phyloP scores from a whole-genome alignment of 2,888 invertebrate species.

The Anodontia alba region DNA sequence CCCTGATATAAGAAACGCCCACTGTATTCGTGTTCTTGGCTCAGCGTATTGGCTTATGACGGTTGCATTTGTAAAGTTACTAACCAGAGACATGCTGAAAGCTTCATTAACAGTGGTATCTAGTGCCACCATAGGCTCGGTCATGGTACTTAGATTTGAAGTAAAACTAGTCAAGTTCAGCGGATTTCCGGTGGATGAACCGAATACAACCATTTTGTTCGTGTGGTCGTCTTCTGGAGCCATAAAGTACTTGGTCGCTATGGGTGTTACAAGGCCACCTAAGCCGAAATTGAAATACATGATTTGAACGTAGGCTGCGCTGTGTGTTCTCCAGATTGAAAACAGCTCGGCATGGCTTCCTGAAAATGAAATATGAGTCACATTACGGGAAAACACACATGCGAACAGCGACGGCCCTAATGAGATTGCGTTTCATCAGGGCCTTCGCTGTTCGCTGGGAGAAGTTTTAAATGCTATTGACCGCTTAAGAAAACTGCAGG shows the following conservation, averaged over 20 bases:
- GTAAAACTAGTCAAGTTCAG: too few species aligned
- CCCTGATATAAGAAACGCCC: constrained; percentile 45
- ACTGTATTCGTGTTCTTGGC: constrained; percentile 30
- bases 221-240: background rate
- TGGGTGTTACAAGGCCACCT: constrained; percentile 62
- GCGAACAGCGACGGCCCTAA: too few species aligned
- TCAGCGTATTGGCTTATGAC: background rate
- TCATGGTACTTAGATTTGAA: too few species aligned
- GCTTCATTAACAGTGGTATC: background rate
- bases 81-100: too few species aligned
- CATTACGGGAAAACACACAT: too few species aligned
- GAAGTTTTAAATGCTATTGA: too few species aligned
- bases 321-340: constrained; percentile 48
- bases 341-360: constrained; percentile 76
- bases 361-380: too few species aligned
- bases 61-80: background rate
- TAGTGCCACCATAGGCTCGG: too few species aligned
- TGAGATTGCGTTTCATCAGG: too few species aligned
- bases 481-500: too few species aligned
- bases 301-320: constrained; percentile 61
- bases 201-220: background rate
- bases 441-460: too few species aligned
- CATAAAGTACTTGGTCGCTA: constrained; percentile 61
- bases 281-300: constrained; percentile 60
- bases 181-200: background rate